Conservation (phyloP, 2,888 invertebrate genomes). For the Crossocerus cetratus region DNA sequence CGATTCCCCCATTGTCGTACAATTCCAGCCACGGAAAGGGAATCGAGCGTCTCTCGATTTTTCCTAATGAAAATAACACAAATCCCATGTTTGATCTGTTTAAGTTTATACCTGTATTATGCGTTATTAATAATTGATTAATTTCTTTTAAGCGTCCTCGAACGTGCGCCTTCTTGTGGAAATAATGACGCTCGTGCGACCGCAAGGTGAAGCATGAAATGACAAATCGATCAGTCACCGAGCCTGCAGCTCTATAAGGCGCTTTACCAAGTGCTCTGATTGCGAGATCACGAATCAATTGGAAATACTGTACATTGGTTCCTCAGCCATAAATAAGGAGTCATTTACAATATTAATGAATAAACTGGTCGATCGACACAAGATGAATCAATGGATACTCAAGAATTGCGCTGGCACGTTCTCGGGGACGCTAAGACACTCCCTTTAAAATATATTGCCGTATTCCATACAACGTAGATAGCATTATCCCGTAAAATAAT, state of each 20-base stretch:
- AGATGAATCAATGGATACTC: slow-evolving; percentile 13
- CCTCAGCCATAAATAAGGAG: not conserved
- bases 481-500: slow-evolving; percentile 56
- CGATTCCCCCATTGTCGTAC: slow-evolving; percentile 11
- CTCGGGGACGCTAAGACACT: slow-evolving; percentile 52
- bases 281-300: too few species aligned
- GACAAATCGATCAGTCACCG: too few species aligned
- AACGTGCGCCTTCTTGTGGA: slow-evolving; percentile 30
- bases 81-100: slow-evolving; percentile 7
- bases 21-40: slow-evolving; percentile 32
- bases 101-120: slow-evolving; percentile 44
- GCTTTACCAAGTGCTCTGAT: too few species aligned
- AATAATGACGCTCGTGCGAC: slow-evolving; percentile 18
- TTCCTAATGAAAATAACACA: slow-evolving; percentile 18
- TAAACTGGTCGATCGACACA: slow-evolving; percentile 18
- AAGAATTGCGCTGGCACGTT: slow-evolving; percentile 32
- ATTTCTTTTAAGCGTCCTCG: slow-evolving; percentile 44
- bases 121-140: slow-evolving; percentile 35
- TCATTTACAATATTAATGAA: slow-evolving; percentile 30
- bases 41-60: slow-evolving; percentile 11
- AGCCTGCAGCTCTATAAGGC: too few species aligned
- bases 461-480: slow-evolving; percentile 54
- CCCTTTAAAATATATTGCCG: slow-evolving; percentile 56
- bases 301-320: not conserved
- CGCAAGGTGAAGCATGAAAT: too few species aligned